phyloP scores from a whole-genome alignment of 1,140 invertebrate genomes.

The Drosophila dunni region DNA sequence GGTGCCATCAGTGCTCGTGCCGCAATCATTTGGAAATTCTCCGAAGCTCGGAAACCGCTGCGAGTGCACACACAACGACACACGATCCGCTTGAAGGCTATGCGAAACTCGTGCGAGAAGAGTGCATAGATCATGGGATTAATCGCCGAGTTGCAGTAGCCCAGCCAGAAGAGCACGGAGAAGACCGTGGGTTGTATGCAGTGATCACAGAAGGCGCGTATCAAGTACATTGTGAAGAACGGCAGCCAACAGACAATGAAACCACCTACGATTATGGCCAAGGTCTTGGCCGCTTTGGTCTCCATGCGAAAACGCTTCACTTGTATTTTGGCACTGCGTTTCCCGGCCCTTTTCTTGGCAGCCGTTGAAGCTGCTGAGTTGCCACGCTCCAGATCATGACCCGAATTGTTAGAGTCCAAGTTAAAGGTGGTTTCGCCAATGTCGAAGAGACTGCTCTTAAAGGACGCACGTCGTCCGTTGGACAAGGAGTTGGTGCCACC shows the following conservation, averaged over 20 bases:
- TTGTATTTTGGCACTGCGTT: slow-evolving; percentile 85
- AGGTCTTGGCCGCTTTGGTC: slow-evolving; percentile 94
- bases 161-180: slow-evolving; percentile 94
- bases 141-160: slow-evolving; percentile 96
- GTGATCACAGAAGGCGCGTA: slow-evolving; percentile 89
- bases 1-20: slow-evolving; percentile 79
- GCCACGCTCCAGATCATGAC: slow-evolving; percentile 53
- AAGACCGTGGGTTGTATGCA: slow-evolving; percentile 91
- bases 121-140: slow-evolving; percentile 95
- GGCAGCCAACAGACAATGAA: slow-evolving; percentile 96
- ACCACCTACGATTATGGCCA: slow-evolving; percentile 96
- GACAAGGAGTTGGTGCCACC: slow-evolving; percentile 17
- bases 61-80: slow-evolving; percentile 86
- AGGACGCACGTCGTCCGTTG: slow-evolving; percentile 62
- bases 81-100: slow-evolving; percentile 92
- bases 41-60: slow-evolving; percentile 80
- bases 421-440: slow-evolving; percentile 80
- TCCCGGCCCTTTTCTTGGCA: slow-evolving; percentile 84
- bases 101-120: slow-evolving; percentile 93
- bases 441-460: slow-evolving; percentile 78
- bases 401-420: slow-evolving; percentile 43
- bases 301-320: slow-evolving; percentile 90
- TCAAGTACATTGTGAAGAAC: slow-evolving; percentile 94
- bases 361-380: slow-evolving; percentile 43
- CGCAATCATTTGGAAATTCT: slow-evolving; percentile 84